Evolutionary conservation across 1,140 invertebrate species (phyloP), one percentile per base, ranked within the genome.

Genomic region (Microplitis demolitor): DNA sequence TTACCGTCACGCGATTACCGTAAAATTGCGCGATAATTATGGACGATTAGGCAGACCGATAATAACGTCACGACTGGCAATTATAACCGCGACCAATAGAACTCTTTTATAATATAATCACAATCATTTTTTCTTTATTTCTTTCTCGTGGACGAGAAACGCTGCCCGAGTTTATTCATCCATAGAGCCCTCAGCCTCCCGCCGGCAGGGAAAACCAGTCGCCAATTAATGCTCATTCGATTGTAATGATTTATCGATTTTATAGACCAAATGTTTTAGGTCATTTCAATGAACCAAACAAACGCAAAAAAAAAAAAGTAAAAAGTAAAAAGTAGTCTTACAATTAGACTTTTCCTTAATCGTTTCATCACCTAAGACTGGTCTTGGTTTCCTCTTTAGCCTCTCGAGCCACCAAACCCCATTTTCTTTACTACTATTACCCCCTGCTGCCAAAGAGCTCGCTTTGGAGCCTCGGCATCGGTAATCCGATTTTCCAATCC

Each of bases 401-500:
- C 4, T 9, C 34, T 31, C 14, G 39, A 45, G 39, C 39, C 3
- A 11, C 39, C 39, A 45, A 45, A 6, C 39, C 39, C 39, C 39
- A 45, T 45, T 45, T 45, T 45, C 39, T 45, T 45, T 45, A 45
- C 39, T 45, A 45, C 39, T 45, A 45, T 24, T 24, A 24, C 24
- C 24, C 24, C 24, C 24, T 24, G 24, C 24, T 45, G 39, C 6
- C 60, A 35, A 60, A 34, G 11, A 62, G 35, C 60, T 70, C 50
- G 53, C 14, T 58, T 53, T 66, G 35, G 63, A 37, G 53, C 35
- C 45, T 66, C 50, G 54, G 62, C 63, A 66, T 31, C 24, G 16
- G 53, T 72, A 72, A 72, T 72, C 70, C 62, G 70, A 72, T 72
- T 67, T 67, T 35, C 50, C 66, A 37, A 67, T 67, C 51, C 51